Conservation (phyloP, 2,888 invertebrate genomes). For the Ischnura elegans region DNA sequence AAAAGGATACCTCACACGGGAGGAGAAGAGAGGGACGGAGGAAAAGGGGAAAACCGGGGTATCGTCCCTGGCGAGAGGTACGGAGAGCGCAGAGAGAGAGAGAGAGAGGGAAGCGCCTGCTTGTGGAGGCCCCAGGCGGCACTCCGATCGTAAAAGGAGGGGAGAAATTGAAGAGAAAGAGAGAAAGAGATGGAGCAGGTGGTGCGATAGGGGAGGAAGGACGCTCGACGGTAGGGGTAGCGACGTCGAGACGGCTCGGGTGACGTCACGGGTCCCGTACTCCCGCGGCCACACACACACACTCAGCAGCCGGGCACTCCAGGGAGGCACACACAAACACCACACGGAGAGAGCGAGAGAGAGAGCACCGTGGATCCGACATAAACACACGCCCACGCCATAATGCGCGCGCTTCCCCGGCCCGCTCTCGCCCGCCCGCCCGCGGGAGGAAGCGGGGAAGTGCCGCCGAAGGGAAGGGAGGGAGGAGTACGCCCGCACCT, state of each 20-base stretch:
- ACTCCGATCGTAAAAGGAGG: neutral
- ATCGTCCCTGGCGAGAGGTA: slow-evolving; percentile 7
- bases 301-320: too few relatives aligned
- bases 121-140: slow-evolving; percentile 28
- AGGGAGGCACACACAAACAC: slow-evolving; percentile 17
- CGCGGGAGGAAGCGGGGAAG: neutral
- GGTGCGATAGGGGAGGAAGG: slow-evolving; percentile 13
- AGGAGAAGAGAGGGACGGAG: neutral
- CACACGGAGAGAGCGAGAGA: neutral
- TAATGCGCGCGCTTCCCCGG: slow-evolving; percentile 54
- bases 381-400: slow-evolving; percentile 64
- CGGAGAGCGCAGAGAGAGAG: neutral
- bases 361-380: neutral
- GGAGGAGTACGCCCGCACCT: neutral
- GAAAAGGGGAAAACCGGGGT: neutral
- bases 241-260: slow-evolving; percentile 57
- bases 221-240: neutral
- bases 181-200: too few relatives aligned
- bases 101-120: neutral
- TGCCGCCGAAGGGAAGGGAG: neutral
- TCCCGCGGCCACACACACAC: slow-evolving; percentile 46
- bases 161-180: too few relatives aligned
- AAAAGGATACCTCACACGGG: too few relatives aligned
- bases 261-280: slow-evolving; percentile 64
- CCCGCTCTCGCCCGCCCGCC: neutral